phyloP scores from a whole-genome alignment of 2,113 vertebrate genomes.

The Actinemys pallida region DNA sequence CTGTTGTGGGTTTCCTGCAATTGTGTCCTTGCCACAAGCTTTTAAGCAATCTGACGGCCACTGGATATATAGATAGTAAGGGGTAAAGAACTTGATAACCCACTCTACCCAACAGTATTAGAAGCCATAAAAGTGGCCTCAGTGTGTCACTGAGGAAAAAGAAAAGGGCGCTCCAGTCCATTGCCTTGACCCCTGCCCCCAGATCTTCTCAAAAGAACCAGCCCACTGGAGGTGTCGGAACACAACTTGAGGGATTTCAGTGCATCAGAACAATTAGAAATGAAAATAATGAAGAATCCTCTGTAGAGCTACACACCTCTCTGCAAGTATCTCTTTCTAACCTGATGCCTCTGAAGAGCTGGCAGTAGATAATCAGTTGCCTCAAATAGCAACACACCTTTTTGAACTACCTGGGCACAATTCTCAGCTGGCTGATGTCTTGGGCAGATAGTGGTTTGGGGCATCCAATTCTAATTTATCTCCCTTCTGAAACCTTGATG shows the following conservation, averaged over 20 bases:
- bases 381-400: neutral
- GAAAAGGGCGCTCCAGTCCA: neutral
- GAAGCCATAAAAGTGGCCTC: rapidly evolving
- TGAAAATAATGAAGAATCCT: neutral
- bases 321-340: neutral
- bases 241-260: neutral
- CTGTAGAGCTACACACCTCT: rapidly evolving
- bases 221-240: neutral
- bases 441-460: neutral
- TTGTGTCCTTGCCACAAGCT: rapidly evolving
- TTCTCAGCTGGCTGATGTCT: neutral
- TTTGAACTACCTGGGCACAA: neutral
- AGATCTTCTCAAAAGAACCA: neutral
- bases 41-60: neutral
- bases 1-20: rapidly evolving
- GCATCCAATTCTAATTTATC: neutral
- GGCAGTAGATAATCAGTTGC: neutral
- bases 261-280: neutral
- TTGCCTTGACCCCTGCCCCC: neutral
- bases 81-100: neutral
- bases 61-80: rapidly evolving
- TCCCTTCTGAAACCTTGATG: neutral
- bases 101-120: neutral
- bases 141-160: rapidly evolving
- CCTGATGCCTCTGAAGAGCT: neutral